These are phyloP conservation scores for Thryonomys swinderianus DNA, from an alignment of 2,113 vertebrate genomes.

Conservation along the genomic window DNA sequence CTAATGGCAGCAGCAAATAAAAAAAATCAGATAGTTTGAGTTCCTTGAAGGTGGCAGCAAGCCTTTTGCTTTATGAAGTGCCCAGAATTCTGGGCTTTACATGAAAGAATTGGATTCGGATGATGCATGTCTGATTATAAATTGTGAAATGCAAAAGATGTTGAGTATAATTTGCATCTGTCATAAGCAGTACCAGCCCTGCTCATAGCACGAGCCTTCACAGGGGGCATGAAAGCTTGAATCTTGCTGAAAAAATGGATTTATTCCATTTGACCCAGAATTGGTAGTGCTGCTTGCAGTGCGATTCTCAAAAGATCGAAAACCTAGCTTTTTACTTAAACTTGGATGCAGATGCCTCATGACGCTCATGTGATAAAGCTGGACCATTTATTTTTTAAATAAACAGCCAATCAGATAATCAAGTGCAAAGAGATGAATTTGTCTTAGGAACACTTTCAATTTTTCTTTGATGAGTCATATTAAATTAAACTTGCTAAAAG, in stretches of 20 bases:
- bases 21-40: slow-evolving; percentile 85
- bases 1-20: slow-evolving; percentile 87
- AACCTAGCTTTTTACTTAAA: slow-evolving; percentile 40
- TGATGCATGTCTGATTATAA: slow-evolving; percentile 72
- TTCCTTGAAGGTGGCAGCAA: slow-evolving; percentile 82
- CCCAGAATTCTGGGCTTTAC: slow-evolving; percentile 68
- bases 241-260: slow-evolving; percentile 67
- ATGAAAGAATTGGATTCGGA: slow-evolving; percentile 64
- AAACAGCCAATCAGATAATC: accelerated
- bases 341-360: neutral
- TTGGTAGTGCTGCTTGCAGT: slow-evolving; percentile 20
- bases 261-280: slow-evolving; percentile 50
- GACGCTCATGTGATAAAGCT: neutral
- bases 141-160: slow-evolving; percentile 66
- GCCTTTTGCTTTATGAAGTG: slow-evolving; percentile 77
- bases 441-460: neutral
- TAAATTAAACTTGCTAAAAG: slow-evolving; percentile 32
- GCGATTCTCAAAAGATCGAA: slow-evolving; percentile 37
- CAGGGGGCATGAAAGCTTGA: slow-evolving; percentile 64
- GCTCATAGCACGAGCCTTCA: slow-evolving; percentile 71
- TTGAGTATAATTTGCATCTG: slow-evolving; percentile 81
- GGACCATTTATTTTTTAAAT: neutral
- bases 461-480: neutral
- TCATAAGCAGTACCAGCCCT: slow-evolving; percentile 73
- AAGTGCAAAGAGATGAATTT: slow-evolving; percentile 45